Conservation (phyloP, 2,113 vertebrate species). For the Rhadina sibilatrix region DNA sequence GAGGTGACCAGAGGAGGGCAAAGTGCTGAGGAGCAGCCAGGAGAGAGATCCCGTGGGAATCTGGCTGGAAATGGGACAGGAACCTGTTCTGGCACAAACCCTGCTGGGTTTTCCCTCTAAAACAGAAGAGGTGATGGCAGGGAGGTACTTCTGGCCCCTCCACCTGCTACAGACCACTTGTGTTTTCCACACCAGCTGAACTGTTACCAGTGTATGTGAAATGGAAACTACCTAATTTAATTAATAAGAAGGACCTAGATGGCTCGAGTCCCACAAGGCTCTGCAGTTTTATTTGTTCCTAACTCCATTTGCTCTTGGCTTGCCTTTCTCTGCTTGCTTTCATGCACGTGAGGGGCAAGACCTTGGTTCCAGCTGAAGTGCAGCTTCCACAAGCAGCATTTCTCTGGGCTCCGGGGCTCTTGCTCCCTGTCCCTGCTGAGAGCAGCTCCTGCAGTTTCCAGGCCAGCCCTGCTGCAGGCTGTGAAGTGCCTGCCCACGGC, state of each 20-base stretch:
- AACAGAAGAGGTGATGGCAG: not conserved
- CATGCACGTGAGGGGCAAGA: fast-evolving
- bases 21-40: not conserved
- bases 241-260: not conserved
- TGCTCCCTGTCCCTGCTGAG: fast-evolving
- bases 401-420: not conserved
- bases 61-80: fast-evolving
- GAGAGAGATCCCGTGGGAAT: not conserved
- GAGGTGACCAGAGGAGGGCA: not conserved
- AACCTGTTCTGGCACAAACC: not conserved
- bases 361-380: fast-evolving
- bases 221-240: not conserved
- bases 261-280: fast-evolving
- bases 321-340: not conserved
- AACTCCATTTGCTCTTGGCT: fast-evolving
- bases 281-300: not conserved
- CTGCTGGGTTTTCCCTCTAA: not conserved
- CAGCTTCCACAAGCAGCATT: not conserved
- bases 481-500: too few species aligned
- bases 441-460: not conserved
- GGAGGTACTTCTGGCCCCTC: not conserved
- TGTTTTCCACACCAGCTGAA: not conserved
- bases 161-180: not conserved
- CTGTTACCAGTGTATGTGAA: not conserved
- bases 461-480: fast-evolving